These are phyloP conservation scores for Liposcelis brunnea DNA, from an alignment of 2,888 invertebrate species.

Conservation along the genomic window DNA sequence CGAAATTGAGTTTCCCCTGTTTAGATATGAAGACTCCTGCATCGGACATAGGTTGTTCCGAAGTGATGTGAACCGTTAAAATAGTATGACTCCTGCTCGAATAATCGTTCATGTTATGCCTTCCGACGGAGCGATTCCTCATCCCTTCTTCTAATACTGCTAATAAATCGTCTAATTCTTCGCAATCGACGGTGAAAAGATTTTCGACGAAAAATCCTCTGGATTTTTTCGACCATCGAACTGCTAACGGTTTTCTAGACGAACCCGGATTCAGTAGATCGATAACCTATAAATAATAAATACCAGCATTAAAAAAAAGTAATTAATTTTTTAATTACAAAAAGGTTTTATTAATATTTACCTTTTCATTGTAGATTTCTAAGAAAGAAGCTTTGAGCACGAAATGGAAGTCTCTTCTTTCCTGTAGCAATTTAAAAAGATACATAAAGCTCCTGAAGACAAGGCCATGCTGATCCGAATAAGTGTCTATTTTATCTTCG, in stretches of 20 bases:
- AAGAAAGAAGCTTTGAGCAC: conserved; percentile 82
- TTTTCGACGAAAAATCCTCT: conserved; percentile 91
- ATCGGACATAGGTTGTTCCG: conserved; percentile 53
- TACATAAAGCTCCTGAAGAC: conserved; percentile 83
- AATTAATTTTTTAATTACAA: conserved; percentile 10
- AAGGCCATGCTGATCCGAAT: conserved; percentile 63
- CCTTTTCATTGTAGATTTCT: conserved; percentile 96
- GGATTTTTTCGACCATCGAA: conserved; percentile 87
- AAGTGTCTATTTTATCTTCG: conserved; percentile 41
- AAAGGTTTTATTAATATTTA: conserved; percentile 25
- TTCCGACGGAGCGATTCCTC: conserved; percentile 74
- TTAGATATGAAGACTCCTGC: conserved; percentile 73
- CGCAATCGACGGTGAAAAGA: conserved; percentile 87
- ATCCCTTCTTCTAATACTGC: conserved; percentile 91
- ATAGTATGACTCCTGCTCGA: conserved; percentile 86
- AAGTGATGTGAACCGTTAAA: conserved; percentile 75
- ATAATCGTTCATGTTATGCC: conserved; percentile 85
- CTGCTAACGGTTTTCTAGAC: conserved; percentile 64
- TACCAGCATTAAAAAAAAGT: conserved; percentile 6
- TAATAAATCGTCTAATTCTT: conserved; percentile 76
- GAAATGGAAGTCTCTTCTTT: conserved; percentile 59
- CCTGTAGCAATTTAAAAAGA: conserved; percentile 65
- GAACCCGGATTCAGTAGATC: conserved; percentile 80
- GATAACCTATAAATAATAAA: conserved; percentile 48
- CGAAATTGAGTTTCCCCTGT: conserved; percentile 89